phyloP scores from a whole-genome alignment of 2,888 invertebrate genomes.

The Fragum whitleyi region DNA sequence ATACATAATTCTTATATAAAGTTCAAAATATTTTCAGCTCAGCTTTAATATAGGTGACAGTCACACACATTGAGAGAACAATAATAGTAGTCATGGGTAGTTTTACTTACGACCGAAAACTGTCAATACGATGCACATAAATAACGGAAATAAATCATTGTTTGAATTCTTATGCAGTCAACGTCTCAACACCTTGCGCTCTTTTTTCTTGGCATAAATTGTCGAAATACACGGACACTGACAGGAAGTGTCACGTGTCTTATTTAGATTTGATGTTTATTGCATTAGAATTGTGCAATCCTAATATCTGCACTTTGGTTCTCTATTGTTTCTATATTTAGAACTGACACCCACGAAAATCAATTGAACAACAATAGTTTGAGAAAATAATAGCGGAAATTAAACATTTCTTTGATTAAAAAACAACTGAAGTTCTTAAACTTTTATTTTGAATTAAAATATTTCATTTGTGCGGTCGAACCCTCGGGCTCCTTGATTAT shows the following conservation, averaged over 20 bases:
- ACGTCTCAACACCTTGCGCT: constrained; percentile 25
- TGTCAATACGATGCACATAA: constrained; percentile 56
- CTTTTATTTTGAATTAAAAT: no score
- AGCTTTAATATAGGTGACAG: no score
- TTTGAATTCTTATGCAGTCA: constrained; percentile 31
- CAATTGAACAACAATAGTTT: no score
- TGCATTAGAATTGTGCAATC: constrained; percentile 10
- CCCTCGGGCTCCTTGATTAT: no score
- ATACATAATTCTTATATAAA: no score
- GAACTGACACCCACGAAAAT: background rate
- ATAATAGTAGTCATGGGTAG: constrained; percentile 6
- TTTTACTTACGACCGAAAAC: constrained; percentile 10
- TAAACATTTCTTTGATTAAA: no score
- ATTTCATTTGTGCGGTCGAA: no score
- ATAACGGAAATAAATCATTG: constrained; percentile 56
- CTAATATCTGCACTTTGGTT: background rate
- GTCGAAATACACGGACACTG: constrained; percentile 11
- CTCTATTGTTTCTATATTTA: constrained; percentile 1
- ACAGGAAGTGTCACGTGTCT: constrained; percentile 19
- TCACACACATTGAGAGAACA: background rate
- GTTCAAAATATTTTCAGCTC: background rate
- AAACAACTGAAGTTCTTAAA: no score
- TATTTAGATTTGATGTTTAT: constrained; percentile 21
- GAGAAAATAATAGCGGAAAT: no score
- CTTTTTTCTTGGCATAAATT: constrained; percentile 24